Percentiles rank a stretch among this genome's conserved stretches.
Evolutionary conservation across 2,888 invertebrate species (phyloP).

Genomic region (Drosophila rubida): DNA sequence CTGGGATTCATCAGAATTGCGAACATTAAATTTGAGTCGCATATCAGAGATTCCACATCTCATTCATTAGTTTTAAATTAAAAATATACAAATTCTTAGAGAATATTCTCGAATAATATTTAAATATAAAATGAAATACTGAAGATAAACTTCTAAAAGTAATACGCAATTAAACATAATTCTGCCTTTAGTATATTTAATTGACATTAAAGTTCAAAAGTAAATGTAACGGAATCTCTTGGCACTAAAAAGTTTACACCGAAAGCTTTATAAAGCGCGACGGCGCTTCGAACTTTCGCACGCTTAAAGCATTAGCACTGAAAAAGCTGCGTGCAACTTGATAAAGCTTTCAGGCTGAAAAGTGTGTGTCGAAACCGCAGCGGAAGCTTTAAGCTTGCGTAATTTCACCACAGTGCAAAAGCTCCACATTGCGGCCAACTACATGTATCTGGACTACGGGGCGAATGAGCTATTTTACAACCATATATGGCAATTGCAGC

Average conservation of each 20-base stretch:
- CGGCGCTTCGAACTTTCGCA: neutral
- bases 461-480: slow-evolving; percentile 37
- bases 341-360: neutral
- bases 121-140: too few species aligned
- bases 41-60: too few species aligned
- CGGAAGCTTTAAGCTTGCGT: slow-evolving; percentile 9
- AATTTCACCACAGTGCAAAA: slow-evolving; percentile 26
- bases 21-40: too few species aligned
- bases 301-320: neutral
- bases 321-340: neutral
- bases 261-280: neutral
- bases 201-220: neutral
- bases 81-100: too few species aligned
- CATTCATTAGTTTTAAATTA: too few species aligned
- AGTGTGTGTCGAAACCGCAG: neutral
- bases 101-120: too few species aligned
- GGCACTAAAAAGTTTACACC: neutral
- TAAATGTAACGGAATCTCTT: neutral
- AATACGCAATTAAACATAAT: too few species aligned
- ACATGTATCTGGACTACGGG: slow-evolving; percentile 1
- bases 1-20: too few species aligned
- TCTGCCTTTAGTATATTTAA: too few species aligned
- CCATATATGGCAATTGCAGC: slow-evolving; percentile 24
- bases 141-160: too few species aligned
- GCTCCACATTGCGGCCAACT: neutral